phyloP scores from a whole-genome alignment of 2,797 vertebrate species.

The Zenarchopterus dispar region DNA sequence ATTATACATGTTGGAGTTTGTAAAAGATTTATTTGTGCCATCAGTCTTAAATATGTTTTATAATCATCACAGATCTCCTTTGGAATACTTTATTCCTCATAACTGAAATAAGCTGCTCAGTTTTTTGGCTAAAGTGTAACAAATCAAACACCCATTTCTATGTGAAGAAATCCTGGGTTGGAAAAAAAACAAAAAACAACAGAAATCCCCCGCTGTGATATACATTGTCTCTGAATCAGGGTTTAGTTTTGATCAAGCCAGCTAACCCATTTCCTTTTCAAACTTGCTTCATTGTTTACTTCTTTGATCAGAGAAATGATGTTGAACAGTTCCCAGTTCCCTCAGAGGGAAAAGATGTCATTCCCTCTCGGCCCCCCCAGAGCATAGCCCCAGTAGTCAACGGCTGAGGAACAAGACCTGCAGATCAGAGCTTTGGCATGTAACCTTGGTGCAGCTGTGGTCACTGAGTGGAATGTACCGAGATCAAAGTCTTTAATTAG shows the following conservation, averaged over 20 bases:
- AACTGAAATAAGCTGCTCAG: no score
- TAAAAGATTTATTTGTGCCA: no score
- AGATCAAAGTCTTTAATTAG: slow-evolving; percentile 19
- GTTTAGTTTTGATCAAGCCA: not conserved
- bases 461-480: slow-evolving; percentile 10
- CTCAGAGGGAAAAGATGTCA: not conserved
- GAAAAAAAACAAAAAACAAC: no score
- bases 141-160: no score
- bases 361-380: not conserved
- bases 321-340: not conserved
- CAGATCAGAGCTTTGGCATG: slow-evolving; percentile 6
- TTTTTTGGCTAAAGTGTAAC: no score
- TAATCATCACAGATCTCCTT: no score
- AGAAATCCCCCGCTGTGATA: no score
- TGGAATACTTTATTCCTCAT: no score
- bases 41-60: no score
- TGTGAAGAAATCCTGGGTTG: no score
- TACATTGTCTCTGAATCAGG: no score
- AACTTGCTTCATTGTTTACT: not conserved
- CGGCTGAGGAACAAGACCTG: slow-evolving; percentile 5
- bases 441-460: slow-evolving; percentile 5
- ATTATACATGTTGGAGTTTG: no score
- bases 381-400: not conserved
- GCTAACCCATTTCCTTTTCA: not conserved
- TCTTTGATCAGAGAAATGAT: slow-evolving; percentile 4